Evolutionary conservation across 2,797 vertebrate species (phyloP).

Genomic region (Acanthis flammea): DNA sequence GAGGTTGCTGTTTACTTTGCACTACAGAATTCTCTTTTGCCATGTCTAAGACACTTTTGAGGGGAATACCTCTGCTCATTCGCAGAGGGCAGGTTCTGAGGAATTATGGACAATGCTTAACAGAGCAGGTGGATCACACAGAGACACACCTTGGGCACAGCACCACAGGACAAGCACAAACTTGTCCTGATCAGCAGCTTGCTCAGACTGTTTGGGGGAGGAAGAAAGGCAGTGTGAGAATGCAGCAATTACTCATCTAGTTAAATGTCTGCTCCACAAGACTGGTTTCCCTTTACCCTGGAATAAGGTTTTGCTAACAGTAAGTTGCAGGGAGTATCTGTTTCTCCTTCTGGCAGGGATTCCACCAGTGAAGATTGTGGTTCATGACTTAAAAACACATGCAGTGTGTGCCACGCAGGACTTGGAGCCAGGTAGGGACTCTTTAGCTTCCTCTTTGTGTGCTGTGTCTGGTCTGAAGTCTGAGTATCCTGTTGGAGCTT

Average conservation of each 20-base stretch:
- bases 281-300: neutral
- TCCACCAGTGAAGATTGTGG: neutral
- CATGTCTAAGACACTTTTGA: neutral
- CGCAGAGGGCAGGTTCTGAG: neutral
- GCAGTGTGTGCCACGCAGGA: neutral
- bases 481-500: neutral
- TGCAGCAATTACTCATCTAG: neutral
- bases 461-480: neutral
- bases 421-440: neutral
- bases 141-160: neutral
- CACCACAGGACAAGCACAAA: neutral
- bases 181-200: neutral
- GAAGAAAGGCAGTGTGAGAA: neutral
- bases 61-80: accelerated
- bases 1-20: neutral
- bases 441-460: neutral
- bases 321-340: neutral
- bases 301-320: neutral
- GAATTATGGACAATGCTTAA: neutral
- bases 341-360: neutral
- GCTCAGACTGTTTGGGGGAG: neutral
- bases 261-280: neutral
- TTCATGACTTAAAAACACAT: neutral
- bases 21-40: neutral
- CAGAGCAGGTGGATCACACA: neutral